These are phyloP conservation scores for Babylonia areolata DNA, from an alignment of 1,140 invertebrate species.

Conservation along the genomic window DNA sequence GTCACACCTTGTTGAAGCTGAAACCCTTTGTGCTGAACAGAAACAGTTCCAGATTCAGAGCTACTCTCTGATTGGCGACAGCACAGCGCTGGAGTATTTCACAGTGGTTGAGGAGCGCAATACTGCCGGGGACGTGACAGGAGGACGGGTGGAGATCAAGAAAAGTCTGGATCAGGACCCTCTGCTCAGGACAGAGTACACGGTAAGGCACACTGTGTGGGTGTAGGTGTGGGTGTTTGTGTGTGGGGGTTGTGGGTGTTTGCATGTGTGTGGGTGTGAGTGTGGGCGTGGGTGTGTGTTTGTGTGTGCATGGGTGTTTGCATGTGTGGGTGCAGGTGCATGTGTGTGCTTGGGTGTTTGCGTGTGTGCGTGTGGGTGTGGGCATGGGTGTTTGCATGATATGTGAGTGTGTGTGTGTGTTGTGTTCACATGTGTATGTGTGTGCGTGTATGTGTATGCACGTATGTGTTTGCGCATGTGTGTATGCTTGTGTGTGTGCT, in stretches of 20 bases:
- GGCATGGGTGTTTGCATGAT: no score
- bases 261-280: neutral
- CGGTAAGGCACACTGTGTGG: neutral
- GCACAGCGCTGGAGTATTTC: slow-evolving; percentile 44
- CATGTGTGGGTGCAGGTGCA: neutral
- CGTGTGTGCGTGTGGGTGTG: neutral
- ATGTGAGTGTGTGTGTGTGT: neutral
- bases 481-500: neutral
- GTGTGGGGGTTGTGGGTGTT: neutral
- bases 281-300: no score
- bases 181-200: neutral
- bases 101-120: neutral
- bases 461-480: neutral
- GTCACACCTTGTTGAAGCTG: no score
- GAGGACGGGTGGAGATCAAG: neutral
- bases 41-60: slow-evolving; percentile 39
- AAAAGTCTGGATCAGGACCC: neutral
- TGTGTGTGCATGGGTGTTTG: no score
- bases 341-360: neutral
- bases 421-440: neutral
- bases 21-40: no score
- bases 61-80: slow-evolving; percentile 55
- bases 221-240: neutral
- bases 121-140: neutral
- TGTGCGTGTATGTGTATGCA: neutral